phyloP scores from a whole-genome alignment of 2,888 invertebrate species.

The Gymnoscelis rufifasciata region DNA sequence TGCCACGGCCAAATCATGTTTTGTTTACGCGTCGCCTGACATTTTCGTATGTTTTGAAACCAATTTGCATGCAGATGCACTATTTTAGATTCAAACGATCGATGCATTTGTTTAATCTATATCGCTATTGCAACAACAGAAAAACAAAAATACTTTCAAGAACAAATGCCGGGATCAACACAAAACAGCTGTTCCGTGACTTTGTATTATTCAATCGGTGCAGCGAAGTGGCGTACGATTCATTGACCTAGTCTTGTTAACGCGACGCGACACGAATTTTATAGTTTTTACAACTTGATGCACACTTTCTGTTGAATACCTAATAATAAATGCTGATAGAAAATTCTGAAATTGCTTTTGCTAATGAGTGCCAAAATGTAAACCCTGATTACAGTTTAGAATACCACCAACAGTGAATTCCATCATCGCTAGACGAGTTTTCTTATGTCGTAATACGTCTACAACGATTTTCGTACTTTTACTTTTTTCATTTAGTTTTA shows the following conservation, averaged over 20 bases:
- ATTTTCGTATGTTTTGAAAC: background rate
- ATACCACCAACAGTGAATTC: no score
- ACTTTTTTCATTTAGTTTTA: no score
- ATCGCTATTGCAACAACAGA: background rate
- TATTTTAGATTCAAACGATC: background rate
- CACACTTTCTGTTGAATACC: slow-evolving; percentile 26
- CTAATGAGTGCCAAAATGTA: slow-evolving; percentile 15
- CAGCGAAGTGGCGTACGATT: slow-evolving; percentile 11
- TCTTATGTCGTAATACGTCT: no score
- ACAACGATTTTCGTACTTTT: no score
- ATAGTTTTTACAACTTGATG: slow-evolving; percentile 16
- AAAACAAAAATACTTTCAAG: background rate
- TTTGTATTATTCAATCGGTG: slow-evolving; percentile 14
- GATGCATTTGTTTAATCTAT: background rate
- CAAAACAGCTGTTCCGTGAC: slow-evolving; percentile 14
- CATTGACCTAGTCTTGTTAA: slow-evolving; percentile 7
- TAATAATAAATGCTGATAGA: slow-evolving; percentile 23
- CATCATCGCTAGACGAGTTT: no score
- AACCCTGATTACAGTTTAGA: slow-evolving; percentile 1
- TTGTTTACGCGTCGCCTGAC: slow-evolving; percentile 1
- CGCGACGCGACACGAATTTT: slow-evolving; percentile 15
- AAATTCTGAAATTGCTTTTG: slow-evolving; percentile 6
- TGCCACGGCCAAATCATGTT: background rate
- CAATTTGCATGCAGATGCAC: background rate
- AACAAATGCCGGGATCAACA: slow-evolving; percentile 1